A percentile compares a stretch with the other conserved stretches of the same genome.
Evolutionary conservation across 2,888 invertebrate genomes (phyloP).

Genomic region (Copidosoma aretas): DNA sequence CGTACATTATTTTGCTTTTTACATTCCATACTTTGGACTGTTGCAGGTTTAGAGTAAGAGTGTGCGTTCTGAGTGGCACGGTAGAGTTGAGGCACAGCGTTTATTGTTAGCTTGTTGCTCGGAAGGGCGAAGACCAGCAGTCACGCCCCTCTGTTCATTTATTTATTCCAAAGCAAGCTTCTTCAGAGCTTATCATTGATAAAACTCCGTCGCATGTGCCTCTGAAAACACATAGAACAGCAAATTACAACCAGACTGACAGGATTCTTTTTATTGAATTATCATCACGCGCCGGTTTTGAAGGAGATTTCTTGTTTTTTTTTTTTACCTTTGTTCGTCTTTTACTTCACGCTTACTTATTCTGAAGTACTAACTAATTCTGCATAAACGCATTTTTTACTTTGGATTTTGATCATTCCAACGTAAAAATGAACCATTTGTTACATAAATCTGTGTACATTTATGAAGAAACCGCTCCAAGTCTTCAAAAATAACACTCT

Average conservation of each 20-base stretch:
- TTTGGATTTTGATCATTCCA: background rate
- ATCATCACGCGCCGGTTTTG: background rate
- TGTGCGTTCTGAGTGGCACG: conserved; percentile 61
- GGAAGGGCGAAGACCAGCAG: conserved; percentile 57
- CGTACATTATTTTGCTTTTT: conserved; percentile 40
- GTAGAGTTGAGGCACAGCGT: conserved; percentile 61
- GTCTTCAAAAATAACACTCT: background rate
- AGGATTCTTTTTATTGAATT: conserved; percentile 47
- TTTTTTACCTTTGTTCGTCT: conserved; percentile 31
- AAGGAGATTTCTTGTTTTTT: background rate
- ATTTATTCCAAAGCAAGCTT: conserved; percentile 60
- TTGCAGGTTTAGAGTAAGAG: conserved; percentile 62
- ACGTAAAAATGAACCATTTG: background rate
- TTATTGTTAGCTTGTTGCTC: conserved; percentile 55
- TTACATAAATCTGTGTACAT: background rate
- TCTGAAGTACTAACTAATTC: conserved; percentile 41
- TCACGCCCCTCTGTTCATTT: conserved; percentile 57
- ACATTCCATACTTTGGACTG: conserved; percentile 62
- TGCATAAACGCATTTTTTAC: conserved; percentile 5
- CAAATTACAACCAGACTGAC: conserved; percentile 63
- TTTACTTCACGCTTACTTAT: conserved; percentile 51
- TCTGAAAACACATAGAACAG: conserved; percentile 63
- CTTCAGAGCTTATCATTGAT: conserved; percentile 60
- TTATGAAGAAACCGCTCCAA: conserved; percentile 4
- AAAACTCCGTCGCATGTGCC: conserved; percentile 63